Percentiles rank a stretch among this genome's conserved stretches.
These are phyloP conservation scores for Xanthostigma xanthostigma DNA, from an alignment of 2,888 invertebrate species.

Conservation along the genomic window DNA sequence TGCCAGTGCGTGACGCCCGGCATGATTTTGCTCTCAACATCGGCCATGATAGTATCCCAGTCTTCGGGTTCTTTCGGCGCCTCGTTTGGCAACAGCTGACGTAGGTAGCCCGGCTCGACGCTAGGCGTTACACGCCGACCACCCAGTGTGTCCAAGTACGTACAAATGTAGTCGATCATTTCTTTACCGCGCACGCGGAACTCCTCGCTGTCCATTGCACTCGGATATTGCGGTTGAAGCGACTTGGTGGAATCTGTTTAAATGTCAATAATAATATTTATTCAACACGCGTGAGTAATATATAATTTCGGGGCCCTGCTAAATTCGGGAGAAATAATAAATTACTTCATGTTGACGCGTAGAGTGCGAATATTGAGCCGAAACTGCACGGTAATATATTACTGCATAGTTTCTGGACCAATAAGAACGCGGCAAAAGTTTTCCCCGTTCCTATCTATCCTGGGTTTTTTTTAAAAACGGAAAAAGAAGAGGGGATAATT, in stretches of 20 bases:
- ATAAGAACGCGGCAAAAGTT: too few relatives aligned
- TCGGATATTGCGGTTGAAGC: background rate
- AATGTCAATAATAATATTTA: too few relatives aligned
- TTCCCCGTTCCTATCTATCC: too few relatives aligned
- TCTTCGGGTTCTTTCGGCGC: slow-evolving; percentile 71
- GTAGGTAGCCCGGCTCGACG: slow-evolving; percentile 82
- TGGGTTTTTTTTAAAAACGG: too few relatives aligned
- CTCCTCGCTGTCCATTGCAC: slow-evolving; percentile 71
- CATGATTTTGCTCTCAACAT: slow-evolving; percentile 85
- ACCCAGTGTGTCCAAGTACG: slow-evolving; percentile 70
- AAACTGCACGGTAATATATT: too few relatives aligned
- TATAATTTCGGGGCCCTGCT: too few relatives aligned
- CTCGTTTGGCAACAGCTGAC: slow-evolving; percentile 58
- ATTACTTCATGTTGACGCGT: too few relatives aligned
- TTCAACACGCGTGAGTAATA: too few relatives aligned
- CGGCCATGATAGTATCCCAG: slow-evolving; percentile 80
- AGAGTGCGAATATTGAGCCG: too few relatives aligned
- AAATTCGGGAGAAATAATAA: too few relatives aligned
- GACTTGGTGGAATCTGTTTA: background rate
- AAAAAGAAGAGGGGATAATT: too few relatives aligned
- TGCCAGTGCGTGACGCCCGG: slow-evolving; percentile 98
- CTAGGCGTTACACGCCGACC: slow-evolving; percentile 73
- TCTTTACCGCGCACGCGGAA: slow-evolving; percentile 77
- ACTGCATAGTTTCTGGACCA: too few relatives aligned
- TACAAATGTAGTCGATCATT: slow-evolving; percentile 92